Conservation (phyloP, 2,888 invertebrate genomes). For the Mystacides longicornis region DNA sequence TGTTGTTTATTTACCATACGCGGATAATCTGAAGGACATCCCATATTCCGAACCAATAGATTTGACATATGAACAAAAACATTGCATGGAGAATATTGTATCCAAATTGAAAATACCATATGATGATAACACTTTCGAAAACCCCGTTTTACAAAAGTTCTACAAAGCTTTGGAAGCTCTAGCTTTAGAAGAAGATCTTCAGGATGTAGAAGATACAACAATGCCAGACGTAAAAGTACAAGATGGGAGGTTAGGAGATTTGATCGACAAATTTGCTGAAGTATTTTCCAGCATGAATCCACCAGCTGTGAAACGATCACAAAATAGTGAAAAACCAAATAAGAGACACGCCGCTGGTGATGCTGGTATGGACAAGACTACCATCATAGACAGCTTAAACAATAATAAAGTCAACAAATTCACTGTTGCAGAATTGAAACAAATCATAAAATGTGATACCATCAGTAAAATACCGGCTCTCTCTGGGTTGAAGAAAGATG, state of each 20-base stretch:
- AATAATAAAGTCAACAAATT: conserved; percentile 34
- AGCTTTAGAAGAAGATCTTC: conserved; percentile 52
- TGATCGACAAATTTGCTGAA: conserved; percentile 41
- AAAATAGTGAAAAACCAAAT: conserved; percentile 22
- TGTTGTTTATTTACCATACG: conserved; percentile 60
- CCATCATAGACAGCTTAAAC: conserved; percentile 16
- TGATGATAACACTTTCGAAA: conserved; percentile 55
- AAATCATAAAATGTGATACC: conserved; percentile 35
- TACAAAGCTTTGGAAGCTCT: conserved; percentile 60
- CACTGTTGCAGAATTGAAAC: conserved; percentile 37
- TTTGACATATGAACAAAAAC: conserved; percentile 46
- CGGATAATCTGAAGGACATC: conserved; percentile 51
- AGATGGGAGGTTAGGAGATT: conserved; percentile 30
- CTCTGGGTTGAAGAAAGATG: conserved; percentile 37
- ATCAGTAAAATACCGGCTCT: conserved; percentile 33
- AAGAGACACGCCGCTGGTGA: conserved; percentile 32
- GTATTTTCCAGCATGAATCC: conserved; percentile 41
- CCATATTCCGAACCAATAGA: conserved; percentile 33
- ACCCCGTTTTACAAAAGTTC: conserved; percentile 57
- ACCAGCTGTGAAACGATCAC: conserved; percentile 33
- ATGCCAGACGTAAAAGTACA: conserved; percentile 29
- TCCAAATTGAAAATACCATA: conserved; percentile 48
- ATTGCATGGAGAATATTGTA: conserved; percentile 52
- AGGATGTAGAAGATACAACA: conserved; percentile 50
- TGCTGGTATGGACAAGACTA: conserved; percentile 15